Evolutionary conservation across 2,113 vertebrate species (phyloP).

Genomic region (Alectura lathami): DNA sequence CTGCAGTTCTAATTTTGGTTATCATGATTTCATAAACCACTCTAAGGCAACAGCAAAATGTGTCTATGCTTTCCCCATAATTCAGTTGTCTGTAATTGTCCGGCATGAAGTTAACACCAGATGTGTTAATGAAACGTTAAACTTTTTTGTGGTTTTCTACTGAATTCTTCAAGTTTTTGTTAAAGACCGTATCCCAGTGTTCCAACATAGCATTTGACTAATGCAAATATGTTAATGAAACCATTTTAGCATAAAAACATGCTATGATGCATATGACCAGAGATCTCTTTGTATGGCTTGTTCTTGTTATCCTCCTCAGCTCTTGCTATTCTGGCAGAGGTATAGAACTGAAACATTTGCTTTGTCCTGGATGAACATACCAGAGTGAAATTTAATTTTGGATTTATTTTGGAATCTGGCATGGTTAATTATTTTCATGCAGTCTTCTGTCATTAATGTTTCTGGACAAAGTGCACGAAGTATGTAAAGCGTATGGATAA

Average conservation of each 20-base stretch:
- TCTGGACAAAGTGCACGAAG: not conserved
- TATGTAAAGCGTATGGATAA: not conserved
- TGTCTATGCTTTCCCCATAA: not conserved
- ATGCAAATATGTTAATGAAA: not conserved
- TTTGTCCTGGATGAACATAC: not conserved
- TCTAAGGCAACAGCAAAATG: not conserved
- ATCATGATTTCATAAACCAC: not conserved
- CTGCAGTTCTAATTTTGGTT: not conserved
- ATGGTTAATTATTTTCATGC: not conserved
- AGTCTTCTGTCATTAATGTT: not conserved
- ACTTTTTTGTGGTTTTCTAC: not conserved
- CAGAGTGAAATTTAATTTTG: not conserved
- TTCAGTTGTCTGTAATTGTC: not conserved
- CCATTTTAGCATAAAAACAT: not conserved
- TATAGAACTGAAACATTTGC: not conserved
- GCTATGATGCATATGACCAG: not conserved
- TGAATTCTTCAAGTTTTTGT: not conserved
- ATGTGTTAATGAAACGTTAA: not conserved
- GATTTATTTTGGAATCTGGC: not conserved
- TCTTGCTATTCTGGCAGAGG: not conserved
- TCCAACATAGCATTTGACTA: not conserved
- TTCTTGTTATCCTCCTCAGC: not conserved
- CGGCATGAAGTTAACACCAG: not conserved
- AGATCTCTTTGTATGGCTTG: not conserved
- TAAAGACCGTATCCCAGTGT: not conserved